phyloP scores from a whole-genome alignment of 2,888 invertebrate species.

The Cephus pulcher region DNA sequence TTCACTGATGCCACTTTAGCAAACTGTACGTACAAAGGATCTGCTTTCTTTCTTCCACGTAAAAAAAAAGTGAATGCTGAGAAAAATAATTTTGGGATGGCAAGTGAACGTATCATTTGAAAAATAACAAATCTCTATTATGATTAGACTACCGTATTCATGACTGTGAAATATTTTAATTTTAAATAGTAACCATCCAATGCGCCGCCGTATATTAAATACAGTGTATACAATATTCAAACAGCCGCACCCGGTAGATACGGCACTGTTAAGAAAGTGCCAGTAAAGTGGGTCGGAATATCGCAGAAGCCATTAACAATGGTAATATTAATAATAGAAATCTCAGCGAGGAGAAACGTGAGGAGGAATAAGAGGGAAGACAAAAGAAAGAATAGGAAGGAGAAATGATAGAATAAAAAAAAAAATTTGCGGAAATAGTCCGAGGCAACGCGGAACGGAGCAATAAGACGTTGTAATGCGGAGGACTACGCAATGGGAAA shows the following conservation, averaged over 20 bases:
- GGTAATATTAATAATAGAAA: neutral
- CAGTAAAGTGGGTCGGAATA: neutral
- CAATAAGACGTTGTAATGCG: neutral
- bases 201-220: neutral
- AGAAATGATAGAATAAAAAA: neutral
- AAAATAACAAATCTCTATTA: neutral
- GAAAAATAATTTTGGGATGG: neutral
- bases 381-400: neutral
- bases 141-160: neutral
- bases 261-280: neutral
- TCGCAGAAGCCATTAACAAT: neutral
- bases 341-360: neutral
- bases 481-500: neutral
- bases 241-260: neutral
- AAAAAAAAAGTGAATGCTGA: neutral
- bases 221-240: neutral
- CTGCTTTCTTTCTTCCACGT: neutral
- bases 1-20: neutral
- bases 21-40: neutral
- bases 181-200: neutral
- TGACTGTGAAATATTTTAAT: neutral
- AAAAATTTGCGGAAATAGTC: neutral
- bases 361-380: neutral
- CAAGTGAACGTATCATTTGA: neutral
- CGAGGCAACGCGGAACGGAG: neutral